Evolutionary conservation across 2,888 invertebrate genomes (phyloP).

Genomic region (Phalera bucephala): DNA sequence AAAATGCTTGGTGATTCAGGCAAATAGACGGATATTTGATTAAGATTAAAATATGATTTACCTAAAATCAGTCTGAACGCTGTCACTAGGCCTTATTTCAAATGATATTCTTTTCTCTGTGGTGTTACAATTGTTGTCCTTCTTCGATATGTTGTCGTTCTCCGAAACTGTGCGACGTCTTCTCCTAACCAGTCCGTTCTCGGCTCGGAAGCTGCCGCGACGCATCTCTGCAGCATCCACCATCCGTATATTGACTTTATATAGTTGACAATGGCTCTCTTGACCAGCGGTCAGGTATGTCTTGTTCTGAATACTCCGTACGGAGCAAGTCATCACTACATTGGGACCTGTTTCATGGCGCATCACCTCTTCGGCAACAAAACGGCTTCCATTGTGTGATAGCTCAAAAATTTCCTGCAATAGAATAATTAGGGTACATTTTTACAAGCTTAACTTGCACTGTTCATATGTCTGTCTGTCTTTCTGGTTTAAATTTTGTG

Average conservation of each 20-base stretch:
- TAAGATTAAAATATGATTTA: slow-evolving; percentile 55
- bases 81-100: slow-evolving; percentile 89
- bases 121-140: slow-evolving; percentile 66
- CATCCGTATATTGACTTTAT: slow-evolving; percentile 86
- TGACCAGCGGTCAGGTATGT: slow-evolving; percentile 94
- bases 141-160: slow-evolving; percentile 76
- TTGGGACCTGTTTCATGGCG: slow-evolving; percentile 94
- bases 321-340: slow-evolving; percentile 96
- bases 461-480: no score
- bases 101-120: slow-evolving; percentile 86
- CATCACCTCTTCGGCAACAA: slow-evolving; percentile 94
- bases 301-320: slow-evolving; percentile 87
- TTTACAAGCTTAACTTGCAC: no score
- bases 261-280: slow-evolving; percentile 95
- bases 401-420: slow-evolving; percentile 96
- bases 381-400: slow-evolving; percentile 91
- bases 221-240: slow-evolving; percentile 82
- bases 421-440: no score
- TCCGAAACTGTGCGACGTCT: slow-evolving; percentile 80
- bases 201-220: slow-evolving; percentile 78
- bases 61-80: slow-evolving; percentile 93
- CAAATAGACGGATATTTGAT: no score
- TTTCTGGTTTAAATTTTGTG: no score
- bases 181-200: slow-evolving; percentile 71
- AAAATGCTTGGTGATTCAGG: no score